Percentiles rank a stretch among this genome's conserved stretches.
Conservation (phyloP, 2,113 vertebrate genomes). For the Myrmophylax atrothorax region DNA sequence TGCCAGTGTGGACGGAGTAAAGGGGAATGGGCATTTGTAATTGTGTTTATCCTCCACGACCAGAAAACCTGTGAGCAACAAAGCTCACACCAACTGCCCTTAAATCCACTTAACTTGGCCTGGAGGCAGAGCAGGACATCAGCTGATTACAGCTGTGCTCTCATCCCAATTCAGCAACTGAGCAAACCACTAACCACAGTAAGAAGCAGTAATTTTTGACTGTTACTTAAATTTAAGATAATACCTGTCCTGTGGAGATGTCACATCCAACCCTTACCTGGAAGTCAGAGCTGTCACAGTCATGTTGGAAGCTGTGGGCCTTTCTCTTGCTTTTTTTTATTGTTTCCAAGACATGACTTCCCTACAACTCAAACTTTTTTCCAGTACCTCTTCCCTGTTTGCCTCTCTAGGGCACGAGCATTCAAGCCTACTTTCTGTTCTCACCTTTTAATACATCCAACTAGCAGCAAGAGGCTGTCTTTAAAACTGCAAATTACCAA, state of each 20-base stretch:
- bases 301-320: neutral
- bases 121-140: neutral
- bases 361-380: neutral
- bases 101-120: neutral
- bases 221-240: neutral
- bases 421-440: neutral
- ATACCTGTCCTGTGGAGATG: neutral
- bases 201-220: neutral
- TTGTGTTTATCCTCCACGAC: neutral
- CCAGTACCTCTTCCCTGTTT: neutral
- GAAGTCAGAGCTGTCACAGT: neutral
- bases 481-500: neutral
- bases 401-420: neutral
- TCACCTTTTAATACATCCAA: neutral
- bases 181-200: neutral
- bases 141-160: neutral
- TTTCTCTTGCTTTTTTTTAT: neutral
- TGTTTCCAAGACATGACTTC: accelerated
- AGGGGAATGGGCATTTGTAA: neutral
- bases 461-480: neutral
- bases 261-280: neutral
- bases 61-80: neutral
- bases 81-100: neutral
- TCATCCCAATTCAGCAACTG: neutral
- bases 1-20: neutral